Evolutionary conservation across 2,797 vertebrate genomes (phyloP), one percentile per base, ranked within the genome.

Genomic region (Gymnothorax reevesii): DNA sequence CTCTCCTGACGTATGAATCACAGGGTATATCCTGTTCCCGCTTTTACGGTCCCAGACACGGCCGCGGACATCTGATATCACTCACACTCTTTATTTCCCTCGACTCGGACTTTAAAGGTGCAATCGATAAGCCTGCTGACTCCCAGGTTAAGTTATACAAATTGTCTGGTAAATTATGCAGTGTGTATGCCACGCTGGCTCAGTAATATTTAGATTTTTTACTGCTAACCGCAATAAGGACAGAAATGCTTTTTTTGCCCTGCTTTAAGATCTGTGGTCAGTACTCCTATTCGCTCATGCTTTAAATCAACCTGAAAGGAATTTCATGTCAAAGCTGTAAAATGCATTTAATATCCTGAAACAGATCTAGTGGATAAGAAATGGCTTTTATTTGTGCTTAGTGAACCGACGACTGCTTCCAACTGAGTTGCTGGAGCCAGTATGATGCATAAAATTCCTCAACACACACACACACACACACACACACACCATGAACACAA

Each of bases 261-360:
- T 7, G 13, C 42, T 73, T 73, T 66, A 73, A 73, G 33, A 27
- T 73, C 25, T 73, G 25, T 12, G 71, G 71, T n/a, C 71, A 73
- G 27, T 25, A 27, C 33, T 73, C 27, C 71, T 27, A 42, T 73
- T 42, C 15, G 71, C 71, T 3, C 27, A 73, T 15, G 71, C 25
- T 42, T 73, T 73, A 73, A 73, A 73, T 73, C 71, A 27, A 27
- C 25, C 71, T 3, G 25, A 73, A 73, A 73, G 25, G 25, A 25
- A 71, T 71, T 71, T 33, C n/a, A 71, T 27, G 66, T 71, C n/a
- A 73, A 73, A 73, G 33, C 71, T 73, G 71, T 73, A 73, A 73
- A 73, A 73, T 42, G 12, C 33, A 73, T 73, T 73, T 73, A 73
- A 82, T 82, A 82, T 52, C 42, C 42, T 82, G 54, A 82, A 82